Base-by-base conservation (phyloP, 2,888 invertebrate species). In the Callosobruchus maculatus region DNA sequence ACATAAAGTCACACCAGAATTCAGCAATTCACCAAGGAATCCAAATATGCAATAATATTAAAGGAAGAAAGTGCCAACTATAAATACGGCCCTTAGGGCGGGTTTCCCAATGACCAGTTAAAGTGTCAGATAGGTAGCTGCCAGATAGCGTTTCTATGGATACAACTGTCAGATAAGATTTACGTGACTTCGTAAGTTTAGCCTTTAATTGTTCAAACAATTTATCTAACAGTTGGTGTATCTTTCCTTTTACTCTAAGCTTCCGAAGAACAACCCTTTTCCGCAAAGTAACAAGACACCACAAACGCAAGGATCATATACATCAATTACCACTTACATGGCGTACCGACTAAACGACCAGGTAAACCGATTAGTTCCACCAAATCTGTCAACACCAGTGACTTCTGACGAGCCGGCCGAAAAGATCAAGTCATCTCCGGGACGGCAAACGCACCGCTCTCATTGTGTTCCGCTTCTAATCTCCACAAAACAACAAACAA, bases 401-500 rank as follows among this genome's bases (percentile, higher is more conserved):
- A 49, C 49, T 49, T 49, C 49, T 49, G 49, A 49, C 49, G 49
- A 49, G 18, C 49, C 49, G 49, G 18, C 13, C 18, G 49, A 49
- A 49, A 49, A 49, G 13, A 49, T 49, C 49, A 49, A 49, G 49
- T 49, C 49, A 49, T 49, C 49, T 18, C 18, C 13, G 7, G 13
- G 49, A 49, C 49, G 13, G 49, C 49, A 49, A 49, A 49, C 49
- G 49, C 18, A 13, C 49, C 49, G 49, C 49, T 1, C 13, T 49
- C 49, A 49, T 49, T 49, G 49, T 49, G 49, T 78, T 73, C 74
- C 75, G 80, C 74, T 79, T 77, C 81, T 84, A 85, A 85, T 84
- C 82, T 82, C 78, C 78, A 83, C 83, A 84, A 84, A 81, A 84
- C 81, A 21, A 85, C 85, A 85, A 85, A 85, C 85, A 85, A 85